phyloP scores from a whole-genome alignment of 1,140 invertebrate genomes.

The Hyposmocoma kahamanoa region DNA sequence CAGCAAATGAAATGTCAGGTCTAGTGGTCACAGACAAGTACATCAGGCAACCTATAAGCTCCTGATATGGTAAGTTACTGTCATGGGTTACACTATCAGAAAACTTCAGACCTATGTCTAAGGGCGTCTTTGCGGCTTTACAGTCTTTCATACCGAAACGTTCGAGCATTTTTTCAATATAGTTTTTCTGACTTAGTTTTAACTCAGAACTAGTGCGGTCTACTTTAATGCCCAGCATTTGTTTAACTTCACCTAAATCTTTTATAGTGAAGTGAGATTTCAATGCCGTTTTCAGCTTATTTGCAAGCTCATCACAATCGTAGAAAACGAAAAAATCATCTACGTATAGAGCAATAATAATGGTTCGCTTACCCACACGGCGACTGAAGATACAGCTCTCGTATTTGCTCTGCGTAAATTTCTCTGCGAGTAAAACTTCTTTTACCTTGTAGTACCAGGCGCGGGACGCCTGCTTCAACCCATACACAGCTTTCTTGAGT shows the following conservation, averaged over 20 bases:
- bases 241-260: slow-evolving; percentile 21
- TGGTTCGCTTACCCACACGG: slow-evolving; percentile 6
- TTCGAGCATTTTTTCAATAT: neutral
- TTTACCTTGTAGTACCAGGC: slow-evolving; percentile 9
- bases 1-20: slow-evolving; percentile 61
- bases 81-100: neutral
- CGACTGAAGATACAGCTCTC: slow-evolving; percentile 24
- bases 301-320: slow-evolving; percentile 6
- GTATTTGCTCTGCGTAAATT: slow-evolving; percentile 9
- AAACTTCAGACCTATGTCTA: neutral
- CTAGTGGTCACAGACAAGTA: slow-evolving; percentile 55
- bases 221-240: slow-evolving; percentile 23
- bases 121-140: neutral
- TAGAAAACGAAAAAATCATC: slow-evolving; percentile 24
- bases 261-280: slow-evolving; percentile 24
- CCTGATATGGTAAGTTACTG: slow-evolving; percentile 31
- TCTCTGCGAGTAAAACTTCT: neutral
- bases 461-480: slow-evolving; percentile 5
- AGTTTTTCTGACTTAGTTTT: too few species aligned
- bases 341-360: slow-evolving; percentile 21
- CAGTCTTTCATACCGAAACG: neutral
- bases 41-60: slow-evolving; percentile 56
- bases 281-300: slow-evolving; percentile 18
- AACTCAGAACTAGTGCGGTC: slow-evolving; percentile 16
- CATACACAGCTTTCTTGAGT: slow-evolving; percentile 4